These are phyloP conservation scores for Drosophila atripex DNA, from an alignment of 2,888 invertebrate species.

Conservation along the genomic window DNA sequence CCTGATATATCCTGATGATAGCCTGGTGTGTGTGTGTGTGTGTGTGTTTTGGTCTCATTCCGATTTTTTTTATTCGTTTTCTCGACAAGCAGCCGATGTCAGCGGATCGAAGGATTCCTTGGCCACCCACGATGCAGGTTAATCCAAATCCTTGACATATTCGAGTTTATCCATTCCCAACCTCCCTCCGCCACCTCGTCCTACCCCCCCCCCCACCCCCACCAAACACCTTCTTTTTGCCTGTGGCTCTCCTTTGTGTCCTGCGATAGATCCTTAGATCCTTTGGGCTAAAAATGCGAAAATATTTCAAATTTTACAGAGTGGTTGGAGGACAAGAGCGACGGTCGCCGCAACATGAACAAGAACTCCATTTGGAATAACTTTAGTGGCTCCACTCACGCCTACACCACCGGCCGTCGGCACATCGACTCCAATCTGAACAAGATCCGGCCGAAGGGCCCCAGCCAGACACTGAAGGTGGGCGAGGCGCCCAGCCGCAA, in stretches of 20 bases:
- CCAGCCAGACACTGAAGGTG: slow-evolving; percentile 88
- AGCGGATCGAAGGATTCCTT: slow-evolving; percentile 92
- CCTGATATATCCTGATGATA: slow-evolving; percentile 8
- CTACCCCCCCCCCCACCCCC: no score
- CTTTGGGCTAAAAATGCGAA: slow-evolving; percentile 25
- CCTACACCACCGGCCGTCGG: slow-evolving; percentile 89
- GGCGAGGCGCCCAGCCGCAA: slow-evolving; percentile 67
- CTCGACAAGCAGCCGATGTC: slow-evolving; percentile 87
- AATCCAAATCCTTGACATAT: slow-evolving; percentile 49
- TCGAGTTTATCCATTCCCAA: no score
- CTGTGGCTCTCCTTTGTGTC: neutral
- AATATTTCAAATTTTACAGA: slow-evolving; percentile 78
- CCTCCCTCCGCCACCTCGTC: no score
- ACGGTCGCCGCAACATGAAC: slow-evolving; percentile 81
- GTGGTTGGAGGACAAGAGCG: slow-evolving; percentile 85
- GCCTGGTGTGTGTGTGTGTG: slow-evolving; percentile 32
- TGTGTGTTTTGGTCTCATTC: slow-evolving; percentile 56
- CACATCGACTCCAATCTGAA: slow-evolving; percentile 85
- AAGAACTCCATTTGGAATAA: slow-evolving; percentile 85
- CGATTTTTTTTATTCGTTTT: slow-evolving; percentile 30
- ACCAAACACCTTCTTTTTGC: no score
- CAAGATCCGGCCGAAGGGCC: slow-evolving; percentile 88
- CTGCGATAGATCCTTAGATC: neutral
- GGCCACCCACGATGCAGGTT: slow-evolving; percentile 92
- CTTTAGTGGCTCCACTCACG: slow-evolving; percentile 87